Base-by-base conservation (phyloP, 2,113 vertebrate species). In the Corythoichthys haematopterus region DNA sequence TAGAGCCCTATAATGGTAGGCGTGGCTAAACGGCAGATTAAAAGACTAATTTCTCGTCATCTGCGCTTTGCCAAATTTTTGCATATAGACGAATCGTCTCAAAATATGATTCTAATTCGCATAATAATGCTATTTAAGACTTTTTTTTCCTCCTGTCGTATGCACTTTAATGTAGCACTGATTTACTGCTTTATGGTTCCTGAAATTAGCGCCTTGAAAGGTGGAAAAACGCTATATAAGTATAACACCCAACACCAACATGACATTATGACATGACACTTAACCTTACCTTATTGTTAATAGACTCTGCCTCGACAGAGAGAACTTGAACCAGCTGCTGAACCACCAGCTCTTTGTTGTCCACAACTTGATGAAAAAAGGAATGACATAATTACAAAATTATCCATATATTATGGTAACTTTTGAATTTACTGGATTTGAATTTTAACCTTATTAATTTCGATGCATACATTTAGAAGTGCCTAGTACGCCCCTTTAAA, bases 251-350 rank as follows among this genome's bases (percentile, higher is more conserved):
- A 28, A 28, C 20, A 28, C 20, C 20, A 38, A 40, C 13, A 59
- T 15, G 15, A 33, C 9, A 55, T 4, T 11, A 55, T 59, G 10
- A 38, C 16, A 13, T 20, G n/a, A 2, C 7, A 37, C 51, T 36
- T 36, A 6, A 16, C 8, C 75, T 37, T 61, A 91, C 91, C 90
- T 90, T 91, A 2, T 65, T 66, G 68, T 92, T 90, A 35, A 92
- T 92, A 3, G 74, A 65, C 20, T 92, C 91, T 59, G 85, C 91
- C 48, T 91, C 86, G 2, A 70, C 40, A 9, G 74, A 88, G 2
- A 92, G 72, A 38, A 92, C 40, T 15, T 88, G 65, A 61, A 87
- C 87, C 0, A 92, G 86, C 64, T 84, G 69, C 47, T 72, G 78
- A 20, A 90, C 78, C 64, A 90, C 35, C 0, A 14, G 38, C 3